phyloP scores from a whole-genome alignment of 2,888 invertebrate species.

The Callosobruchus maculatus region DNA sequence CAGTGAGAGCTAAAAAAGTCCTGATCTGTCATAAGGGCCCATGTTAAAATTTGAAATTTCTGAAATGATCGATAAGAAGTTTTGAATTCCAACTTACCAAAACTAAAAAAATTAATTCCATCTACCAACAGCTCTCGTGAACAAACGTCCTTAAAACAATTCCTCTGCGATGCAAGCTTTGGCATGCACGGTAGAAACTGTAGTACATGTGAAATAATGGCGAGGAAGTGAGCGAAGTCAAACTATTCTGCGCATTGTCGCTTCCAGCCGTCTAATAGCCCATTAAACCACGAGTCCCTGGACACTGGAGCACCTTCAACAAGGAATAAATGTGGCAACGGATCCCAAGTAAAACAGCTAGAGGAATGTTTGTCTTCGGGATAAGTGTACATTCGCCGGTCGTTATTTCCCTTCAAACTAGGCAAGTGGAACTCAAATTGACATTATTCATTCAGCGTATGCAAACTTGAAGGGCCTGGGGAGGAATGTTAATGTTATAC shows the following conservation, averaged over 20 bases:
- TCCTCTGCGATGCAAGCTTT: not conserved
- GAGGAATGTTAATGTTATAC: too few relatives aligned
- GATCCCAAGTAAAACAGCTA: not conserved
- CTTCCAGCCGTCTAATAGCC: not conserved
- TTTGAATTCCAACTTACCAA: too few relatives aligned
- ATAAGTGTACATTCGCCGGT: not conserved
- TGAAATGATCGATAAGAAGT: too few relatives aligned
- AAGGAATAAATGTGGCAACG: not conserved
- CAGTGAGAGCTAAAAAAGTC: too few relatives aligned
- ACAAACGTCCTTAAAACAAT: not conserved
- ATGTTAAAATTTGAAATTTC: too few relatives aligned
- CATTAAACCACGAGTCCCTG: not conserved
- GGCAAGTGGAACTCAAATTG: not conserved
- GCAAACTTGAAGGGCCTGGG: not conserved
- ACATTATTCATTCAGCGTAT: not conserved
- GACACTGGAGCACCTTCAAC: not conserved
- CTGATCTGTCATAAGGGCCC: too few relatives aligned
- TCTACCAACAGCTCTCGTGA: too few relatives aligned
- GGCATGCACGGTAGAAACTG: not conserved
- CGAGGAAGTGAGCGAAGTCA: not conserved
- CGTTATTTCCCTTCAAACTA: not conserved
- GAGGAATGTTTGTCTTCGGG: not conserved
- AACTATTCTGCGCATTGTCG: not conserved
- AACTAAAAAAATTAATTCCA: too few relatives aligned
- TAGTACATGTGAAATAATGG: not conserved